Conservation (phyloP, 2,113 vertebrate species). For the Urocolius indicus region DNA sequence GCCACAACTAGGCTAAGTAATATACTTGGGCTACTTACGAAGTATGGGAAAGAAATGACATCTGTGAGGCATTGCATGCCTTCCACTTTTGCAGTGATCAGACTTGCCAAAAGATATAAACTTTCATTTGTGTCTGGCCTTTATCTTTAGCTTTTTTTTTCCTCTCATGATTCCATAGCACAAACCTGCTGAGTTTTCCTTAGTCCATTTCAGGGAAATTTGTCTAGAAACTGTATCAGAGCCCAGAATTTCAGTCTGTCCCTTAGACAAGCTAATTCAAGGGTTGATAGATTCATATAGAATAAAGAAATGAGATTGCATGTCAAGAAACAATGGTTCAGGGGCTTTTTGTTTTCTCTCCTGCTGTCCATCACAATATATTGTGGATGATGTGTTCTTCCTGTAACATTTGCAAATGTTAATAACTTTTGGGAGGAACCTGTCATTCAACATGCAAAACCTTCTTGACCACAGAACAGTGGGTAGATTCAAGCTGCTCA, state of each 20-base stretch:
- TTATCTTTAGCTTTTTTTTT: background rate
- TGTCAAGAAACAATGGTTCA: background rate
- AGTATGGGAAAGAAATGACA: background rate
- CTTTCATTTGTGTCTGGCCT: background rate
- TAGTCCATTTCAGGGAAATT: background rate
- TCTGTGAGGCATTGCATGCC: background rate
- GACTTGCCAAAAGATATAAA: background rate
- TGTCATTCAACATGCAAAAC: background rate
- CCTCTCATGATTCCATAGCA: background rate
- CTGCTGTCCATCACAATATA: background rate
- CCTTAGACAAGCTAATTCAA: background rate
- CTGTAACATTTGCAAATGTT: background rate
- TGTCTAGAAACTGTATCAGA: background rate
- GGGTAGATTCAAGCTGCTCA: background rate
- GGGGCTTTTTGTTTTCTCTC: background rate
- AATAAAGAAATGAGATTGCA: background rate
- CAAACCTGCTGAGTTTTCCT: background rate
- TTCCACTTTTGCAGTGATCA: background rate
- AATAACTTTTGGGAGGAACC: background rate
- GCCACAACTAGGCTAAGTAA: background rate
- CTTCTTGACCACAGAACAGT: background rate
- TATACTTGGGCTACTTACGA: background rate
- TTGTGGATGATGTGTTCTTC: background rate
- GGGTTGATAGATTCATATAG: background rate
- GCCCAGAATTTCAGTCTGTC: background rate